A percentile compares a stretch with the other conserved stretches of the same genome.
These are phyloP conservation scores for Agrochola circellaris DNA, from an alignment of 2,888 invertebrate genomes.

Conservation along the genomic window DNA sequence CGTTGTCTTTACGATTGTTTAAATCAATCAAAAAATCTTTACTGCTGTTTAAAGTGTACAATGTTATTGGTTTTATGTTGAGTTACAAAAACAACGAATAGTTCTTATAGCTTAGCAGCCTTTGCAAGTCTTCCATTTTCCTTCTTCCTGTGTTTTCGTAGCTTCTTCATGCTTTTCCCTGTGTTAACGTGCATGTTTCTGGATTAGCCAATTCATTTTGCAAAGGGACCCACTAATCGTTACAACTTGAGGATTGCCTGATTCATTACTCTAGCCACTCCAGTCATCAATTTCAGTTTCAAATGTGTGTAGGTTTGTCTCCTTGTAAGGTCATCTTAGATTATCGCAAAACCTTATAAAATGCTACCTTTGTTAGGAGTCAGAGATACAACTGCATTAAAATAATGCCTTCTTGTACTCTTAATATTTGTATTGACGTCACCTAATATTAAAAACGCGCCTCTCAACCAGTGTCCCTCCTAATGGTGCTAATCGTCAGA, in stretches of 20 bases:
- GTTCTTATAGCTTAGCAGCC: not conserved
- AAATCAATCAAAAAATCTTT: constrained; percentile 13
- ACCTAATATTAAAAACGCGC: constrained; percentile 29
- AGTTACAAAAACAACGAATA: not conserved
- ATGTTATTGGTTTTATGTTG: not conserved
- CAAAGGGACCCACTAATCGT: not conserved
- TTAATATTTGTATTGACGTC: constrained; percentile 33
- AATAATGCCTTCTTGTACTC: constrained; percentile 1
- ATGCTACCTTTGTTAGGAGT: not conserved
- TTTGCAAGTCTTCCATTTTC: no score
- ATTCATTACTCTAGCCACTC: not conserved
- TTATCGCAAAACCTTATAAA: not conserved
- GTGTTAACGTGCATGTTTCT: not conserved
- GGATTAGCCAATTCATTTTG: not conserved
- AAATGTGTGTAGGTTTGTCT: not conserved
- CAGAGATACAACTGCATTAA: not conserved
- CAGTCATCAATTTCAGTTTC: not conserved
- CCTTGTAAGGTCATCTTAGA: not conserved
- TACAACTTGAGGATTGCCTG: no score
- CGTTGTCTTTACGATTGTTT: not conserved
- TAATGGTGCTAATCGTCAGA: constrained; percentile 53
- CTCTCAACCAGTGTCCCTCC: constrained; percentile 1
- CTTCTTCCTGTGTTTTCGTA: no score
- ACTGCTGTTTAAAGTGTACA: not conserved
- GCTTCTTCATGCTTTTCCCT: not conserved